Percentiles rank a stretch among this genome's conserved stretches.
These are phyloP conservation scores for Daubentonia madagascariensis DNA, from an alignment of 2,113 vertebrate genomes.

Conservation along the genomic window DNA sequence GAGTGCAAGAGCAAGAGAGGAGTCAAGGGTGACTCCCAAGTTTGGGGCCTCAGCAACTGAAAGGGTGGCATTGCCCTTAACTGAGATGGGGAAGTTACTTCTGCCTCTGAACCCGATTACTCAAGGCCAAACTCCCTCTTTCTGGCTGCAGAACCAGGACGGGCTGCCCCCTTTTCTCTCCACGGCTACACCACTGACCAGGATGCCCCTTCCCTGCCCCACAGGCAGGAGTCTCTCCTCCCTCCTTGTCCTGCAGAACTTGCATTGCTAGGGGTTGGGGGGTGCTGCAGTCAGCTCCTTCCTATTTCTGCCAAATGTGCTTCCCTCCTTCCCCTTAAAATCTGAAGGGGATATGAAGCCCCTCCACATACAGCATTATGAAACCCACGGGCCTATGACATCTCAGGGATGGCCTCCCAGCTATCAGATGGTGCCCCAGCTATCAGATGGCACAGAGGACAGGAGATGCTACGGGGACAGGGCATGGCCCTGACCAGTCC, in stretches of 20 bases:
- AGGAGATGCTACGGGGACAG: fast-evolving
- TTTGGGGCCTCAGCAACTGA: neutral
- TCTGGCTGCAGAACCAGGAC: neutral
- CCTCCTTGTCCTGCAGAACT: neutral
- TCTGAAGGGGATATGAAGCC: neutral
- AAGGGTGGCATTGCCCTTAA: neutral
- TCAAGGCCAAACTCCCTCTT: neutral
- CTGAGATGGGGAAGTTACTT: neutral
- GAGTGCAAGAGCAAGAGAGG: neutral
- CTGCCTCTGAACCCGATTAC: neutral
- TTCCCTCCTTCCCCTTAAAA: neutral
- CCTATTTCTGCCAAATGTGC: neutral
- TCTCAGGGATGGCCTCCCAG: neutral
- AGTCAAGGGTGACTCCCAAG: neutral
- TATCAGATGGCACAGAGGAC: no score
- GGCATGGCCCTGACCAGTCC: neutral
- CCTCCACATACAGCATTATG: no score
- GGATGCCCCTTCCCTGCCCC: neutral
- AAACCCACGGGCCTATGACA: neutral
- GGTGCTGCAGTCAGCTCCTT: neutral
- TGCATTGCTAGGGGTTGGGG: neutral
- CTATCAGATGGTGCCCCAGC: no score
- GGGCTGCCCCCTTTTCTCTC: neutral
- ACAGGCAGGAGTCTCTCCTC: neutral
- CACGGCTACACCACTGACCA: neutral